These are phyloP conservation scores for Polyommatus icarus DNA, from an alignment of 2,888 invertebrate genomes.

Conservation along the genomic window DNA sequence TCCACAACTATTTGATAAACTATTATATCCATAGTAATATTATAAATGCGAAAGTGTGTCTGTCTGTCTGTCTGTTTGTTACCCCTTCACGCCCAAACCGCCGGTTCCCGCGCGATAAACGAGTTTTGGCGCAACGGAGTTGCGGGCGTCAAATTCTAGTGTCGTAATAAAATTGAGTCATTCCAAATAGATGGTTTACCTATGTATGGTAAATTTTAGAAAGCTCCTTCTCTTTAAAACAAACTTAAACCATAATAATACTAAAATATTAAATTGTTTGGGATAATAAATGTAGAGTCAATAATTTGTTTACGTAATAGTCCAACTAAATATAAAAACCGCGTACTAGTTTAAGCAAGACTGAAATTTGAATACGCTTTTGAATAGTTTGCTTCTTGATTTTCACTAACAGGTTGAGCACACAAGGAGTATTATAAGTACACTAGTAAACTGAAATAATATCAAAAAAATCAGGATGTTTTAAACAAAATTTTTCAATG, in stretches of 20 bases:
- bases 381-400: constrained; percentile 19
- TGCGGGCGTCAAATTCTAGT: too few species aligned
- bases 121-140: too few species aligned
- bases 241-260: neutral
- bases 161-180: too few species aligned
- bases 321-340: neutral
- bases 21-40: too few species aligned
- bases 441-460: neutral
- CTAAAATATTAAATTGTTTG: neutral
- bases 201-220: too few species aligned
- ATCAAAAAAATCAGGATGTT: neutral
- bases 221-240: too few species aligned
- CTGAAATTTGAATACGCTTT: constrained; percentile 11
- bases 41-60: too few species aligned
- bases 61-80: too few species aligned
- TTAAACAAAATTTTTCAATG: neutral
- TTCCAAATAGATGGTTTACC: too few species aligned
- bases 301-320: neutral
- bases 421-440: neutral
- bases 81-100: too few species aligned
- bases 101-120: too few species aligned
- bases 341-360: constrained; percentile 13
- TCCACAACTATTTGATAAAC: too few species aligned
- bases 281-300: neutral
- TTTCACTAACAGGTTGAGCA: constrained; percentile 1